Percentiles rank a stretch among this genome's conserved stretches.
Conservation (phyloP, 2,888 invertebrate species). For the Pyrgus malvae region DNA sequence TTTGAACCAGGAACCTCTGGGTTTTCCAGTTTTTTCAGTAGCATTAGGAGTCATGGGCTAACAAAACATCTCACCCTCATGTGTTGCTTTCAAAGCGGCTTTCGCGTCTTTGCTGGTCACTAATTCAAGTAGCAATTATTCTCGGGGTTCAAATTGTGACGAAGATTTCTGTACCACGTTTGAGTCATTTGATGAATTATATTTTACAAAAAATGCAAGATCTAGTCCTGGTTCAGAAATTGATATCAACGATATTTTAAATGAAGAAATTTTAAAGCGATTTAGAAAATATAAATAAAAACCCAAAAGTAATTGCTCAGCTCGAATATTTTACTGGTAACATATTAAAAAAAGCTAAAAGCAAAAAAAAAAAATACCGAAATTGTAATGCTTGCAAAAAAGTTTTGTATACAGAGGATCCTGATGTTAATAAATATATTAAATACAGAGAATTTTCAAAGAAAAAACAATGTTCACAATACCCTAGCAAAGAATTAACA, state of each 20-base stretch:
- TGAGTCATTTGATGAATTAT: neutral
- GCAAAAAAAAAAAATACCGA: neutral
- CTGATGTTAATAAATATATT: neutral
- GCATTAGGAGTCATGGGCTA: neutral
- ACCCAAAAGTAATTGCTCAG: neutral
- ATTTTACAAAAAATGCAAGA: neutral
- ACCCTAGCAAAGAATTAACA: neutral
- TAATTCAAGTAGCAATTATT: neutral
- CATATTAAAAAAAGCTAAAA: neutral
- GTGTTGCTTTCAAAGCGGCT: neutral
- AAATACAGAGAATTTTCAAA: neutral
- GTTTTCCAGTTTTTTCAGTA: neutral
- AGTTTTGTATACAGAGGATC: neutral
- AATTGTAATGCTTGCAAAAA: neutral
- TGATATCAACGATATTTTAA: neutral
- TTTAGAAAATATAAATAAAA: neutral
- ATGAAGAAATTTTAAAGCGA: neutral
- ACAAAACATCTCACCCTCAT: neutral
- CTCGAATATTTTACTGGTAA: neutral
- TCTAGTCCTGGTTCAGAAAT: neutral
- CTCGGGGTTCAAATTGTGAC: neutral
- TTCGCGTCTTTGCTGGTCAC: neutral
- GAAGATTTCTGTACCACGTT: neutral
- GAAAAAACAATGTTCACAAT: neutral
- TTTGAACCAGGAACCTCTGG: constrained; percentile 2